phyloP scores from a whole-genome alignment of 2,888 invertebrate genomes.

The Tipula helvola region DNA sequence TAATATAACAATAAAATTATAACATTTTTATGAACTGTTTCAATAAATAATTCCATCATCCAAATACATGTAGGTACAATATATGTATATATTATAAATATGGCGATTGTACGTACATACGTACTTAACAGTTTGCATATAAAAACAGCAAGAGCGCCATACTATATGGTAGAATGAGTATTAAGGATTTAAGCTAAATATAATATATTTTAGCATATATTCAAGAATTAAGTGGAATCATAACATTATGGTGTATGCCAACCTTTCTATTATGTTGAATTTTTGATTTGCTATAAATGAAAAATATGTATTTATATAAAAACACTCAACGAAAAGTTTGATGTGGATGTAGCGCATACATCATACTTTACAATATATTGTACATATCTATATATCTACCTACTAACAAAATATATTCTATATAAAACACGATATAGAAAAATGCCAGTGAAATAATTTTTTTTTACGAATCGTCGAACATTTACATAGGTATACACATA shows the following conservation, averaged over 20 bases:
- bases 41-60: neutral
- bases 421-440: neutral
- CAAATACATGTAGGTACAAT: neutral
- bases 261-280: neutral
- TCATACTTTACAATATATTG: neutral
- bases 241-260: neutral
- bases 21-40: neutral
- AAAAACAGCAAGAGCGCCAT: neutral
- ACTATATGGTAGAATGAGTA: neutral
- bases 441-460: neutral
- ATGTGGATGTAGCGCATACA: neutral
- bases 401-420: neutral
- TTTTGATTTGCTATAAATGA: neutral
- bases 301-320: neutral
- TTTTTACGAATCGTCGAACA: neutral
- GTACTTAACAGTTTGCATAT: neutral
- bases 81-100: neutral
- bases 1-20: neutral
- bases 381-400: neutral
- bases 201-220: neutral
- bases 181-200: neutral
- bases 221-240: neutral
- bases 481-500: neutral
- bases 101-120: neutral
- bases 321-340: neutral